Evolutionary conservation across 1,140 invertebrate species (phyloP).

Genomic region (Eriocheir sinensis): DNA sequence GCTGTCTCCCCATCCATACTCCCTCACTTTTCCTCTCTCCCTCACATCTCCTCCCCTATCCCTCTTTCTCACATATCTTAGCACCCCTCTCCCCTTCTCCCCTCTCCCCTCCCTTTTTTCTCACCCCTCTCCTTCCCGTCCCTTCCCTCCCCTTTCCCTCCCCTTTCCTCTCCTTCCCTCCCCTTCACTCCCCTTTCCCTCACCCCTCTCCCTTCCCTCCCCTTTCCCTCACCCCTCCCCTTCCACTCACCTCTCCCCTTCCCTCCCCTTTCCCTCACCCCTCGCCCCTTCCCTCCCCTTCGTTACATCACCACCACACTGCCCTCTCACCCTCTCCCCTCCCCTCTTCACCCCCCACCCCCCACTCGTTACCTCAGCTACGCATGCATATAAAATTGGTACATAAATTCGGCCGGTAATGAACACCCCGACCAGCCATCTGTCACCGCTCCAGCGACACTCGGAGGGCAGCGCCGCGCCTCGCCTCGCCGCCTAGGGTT

Average conservation of each 20-base stretch:
- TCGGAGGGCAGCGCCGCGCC: neutral
- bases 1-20: no score
- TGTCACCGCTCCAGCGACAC: conserved; percentile 18
- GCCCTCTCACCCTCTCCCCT: neutral
- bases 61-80: no score
- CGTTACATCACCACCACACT: neutral
- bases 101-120: neutral
- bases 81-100: no score
- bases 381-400: conserved; percentile 58
- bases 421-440: neutral
- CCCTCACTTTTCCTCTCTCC: no score
- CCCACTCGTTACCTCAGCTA: conserved; percentile 41
- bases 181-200: neutral
- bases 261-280: neutral
- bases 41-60: no score
- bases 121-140: neutral
- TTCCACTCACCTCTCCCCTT: neutral
- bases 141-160: neutral
- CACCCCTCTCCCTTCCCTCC: neutral
- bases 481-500: no score
- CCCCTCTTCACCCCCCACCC: neutral
- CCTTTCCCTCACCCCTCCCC: neutral
- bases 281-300: neutral
- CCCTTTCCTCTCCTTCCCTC: neutral
- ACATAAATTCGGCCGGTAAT: conserved; percentile 52